Evolutionary conservation across 2,797 vertebrate genomes (phyloP).

Genomic region (Peromyscus eremicus): DNA sequence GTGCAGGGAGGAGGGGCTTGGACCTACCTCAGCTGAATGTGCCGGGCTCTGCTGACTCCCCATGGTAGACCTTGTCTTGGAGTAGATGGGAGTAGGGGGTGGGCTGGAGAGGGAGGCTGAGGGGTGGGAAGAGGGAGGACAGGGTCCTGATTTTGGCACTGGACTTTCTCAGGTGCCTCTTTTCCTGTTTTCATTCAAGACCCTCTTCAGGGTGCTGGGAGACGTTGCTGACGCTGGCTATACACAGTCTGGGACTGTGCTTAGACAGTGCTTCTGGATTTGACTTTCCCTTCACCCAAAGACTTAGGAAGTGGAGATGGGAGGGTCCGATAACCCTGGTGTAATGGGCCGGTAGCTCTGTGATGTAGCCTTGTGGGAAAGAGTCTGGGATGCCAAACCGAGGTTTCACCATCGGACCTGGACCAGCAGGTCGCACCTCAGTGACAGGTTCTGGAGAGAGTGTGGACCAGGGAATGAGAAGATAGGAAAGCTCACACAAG

Average conservation of each 20-base stretch:
- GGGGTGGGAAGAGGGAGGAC: too few relatives aligned
- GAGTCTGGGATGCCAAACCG: background rate
- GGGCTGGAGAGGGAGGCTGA: too few relatives aligned
- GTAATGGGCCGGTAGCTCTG: background rate
- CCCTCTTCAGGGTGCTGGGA: background rate
- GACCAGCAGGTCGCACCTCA: background rate
- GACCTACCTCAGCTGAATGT: too few relatives aligned
- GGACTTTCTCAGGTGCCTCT: background rate
- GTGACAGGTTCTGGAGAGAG: background rate
- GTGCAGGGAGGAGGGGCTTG: too few relatives aligned
- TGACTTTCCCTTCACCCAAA: background rate
- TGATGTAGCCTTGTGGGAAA: background rate
- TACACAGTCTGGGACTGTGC: background rate
- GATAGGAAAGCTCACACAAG: background rate
- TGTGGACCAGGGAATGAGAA: background rate
- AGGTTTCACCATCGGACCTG: background rate
- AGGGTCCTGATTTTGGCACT: background rate
- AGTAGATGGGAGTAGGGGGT: too few relatives aligned
- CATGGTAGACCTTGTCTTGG: too few relatives aligned
- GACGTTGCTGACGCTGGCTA: background rate
- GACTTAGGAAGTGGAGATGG: background rate
- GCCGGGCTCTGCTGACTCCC: too few relatives aligned
- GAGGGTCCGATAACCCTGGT: rapidly evolving
- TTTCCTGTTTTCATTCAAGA: background rate
- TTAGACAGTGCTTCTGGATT: background rate